A percentile compares a stretch with the other conserved stretches of the same genome.
Conservation (phyloP, 2,888 invertebrate genomes). For the Lordiphosa fenestrarum region DNA sequence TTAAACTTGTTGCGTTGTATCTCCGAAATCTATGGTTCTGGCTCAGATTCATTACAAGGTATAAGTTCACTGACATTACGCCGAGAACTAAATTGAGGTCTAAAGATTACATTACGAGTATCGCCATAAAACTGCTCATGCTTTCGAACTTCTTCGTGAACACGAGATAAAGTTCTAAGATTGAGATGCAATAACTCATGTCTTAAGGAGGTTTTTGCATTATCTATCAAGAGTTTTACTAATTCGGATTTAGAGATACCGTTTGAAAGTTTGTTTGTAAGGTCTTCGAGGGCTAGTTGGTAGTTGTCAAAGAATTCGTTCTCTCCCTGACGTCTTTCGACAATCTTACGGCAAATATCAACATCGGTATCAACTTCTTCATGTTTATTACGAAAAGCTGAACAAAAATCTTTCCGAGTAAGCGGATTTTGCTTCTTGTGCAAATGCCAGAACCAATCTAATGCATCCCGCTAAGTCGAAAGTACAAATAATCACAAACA, state of each 20-base stretch:
- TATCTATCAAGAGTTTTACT: slow-evolving; percentile 1
- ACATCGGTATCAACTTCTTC: slow-evolving; percentile 13
- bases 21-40: neutral
- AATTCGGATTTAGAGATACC: neutral
- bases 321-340: slow-evolving; percentile 9
- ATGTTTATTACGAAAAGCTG: slow-evolving; percentile 6
- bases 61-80: no score
- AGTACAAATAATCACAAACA: slow-evolving; percentile 10
- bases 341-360: slow-evolving; percentile 6
- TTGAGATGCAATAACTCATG: slow-evolving; percentile 14
- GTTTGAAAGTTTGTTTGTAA: neutral
- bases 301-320: slow-evolving; percentile 14
- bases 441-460: slow-evolving; percentile 16
- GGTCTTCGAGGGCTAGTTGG: slow-evolving; percentile 7
- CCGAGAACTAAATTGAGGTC: neutral
- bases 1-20: neutral
- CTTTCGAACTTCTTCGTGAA: slow-evolving; percentile 6
- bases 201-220: neutral
- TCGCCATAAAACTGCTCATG: slow-evolving; percentile 6
- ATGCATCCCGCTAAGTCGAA: slow-evolving; percentile 7
- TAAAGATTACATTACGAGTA: neutral
- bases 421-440: neutral
- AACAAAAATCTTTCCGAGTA: slow-evolving; percentile 10
- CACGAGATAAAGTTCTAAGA: neutral
- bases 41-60: no score